Evolutionary conservation across 2,888 invertebrate genomes (phyloP).

Genomic region (Lomographa bimaculata): DNA sequence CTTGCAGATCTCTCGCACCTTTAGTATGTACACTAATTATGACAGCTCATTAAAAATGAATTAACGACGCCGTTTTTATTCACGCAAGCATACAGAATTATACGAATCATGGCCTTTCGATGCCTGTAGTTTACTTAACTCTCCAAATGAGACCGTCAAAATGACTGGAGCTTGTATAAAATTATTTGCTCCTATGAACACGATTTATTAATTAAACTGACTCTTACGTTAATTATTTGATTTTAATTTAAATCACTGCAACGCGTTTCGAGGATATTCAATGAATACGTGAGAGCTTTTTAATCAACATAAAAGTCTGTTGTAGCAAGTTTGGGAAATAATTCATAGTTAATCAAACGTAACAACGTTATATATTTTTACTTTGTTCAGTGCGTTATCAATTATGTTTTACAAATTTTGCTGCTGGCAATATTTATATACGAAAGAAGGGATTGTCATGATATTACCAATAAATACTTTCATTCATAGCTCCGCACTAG

Average conservation of each 20-base stretch:
- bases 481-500: too few species aligned
- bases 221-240: slow-evolving; percentile 37
- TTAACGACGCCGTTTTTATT: slow-evolving; percentile 38
- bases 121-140: slow-evolving; percentile 33
- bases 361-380: background rate
- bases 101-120: slow-evolving; percentile 17
- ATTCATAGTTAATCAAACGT: slow-evolving; percentile 16
- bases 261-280: slow-evolving; percentile 16
- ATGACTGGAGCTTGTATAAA: slow-evolving; percentile 33
- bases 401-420: too few species aligned
- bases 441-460: too few species aligned
- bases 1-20: slow-evolving; percentile 54
- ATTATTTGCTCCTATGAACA: slow-evolving; percentile 36
- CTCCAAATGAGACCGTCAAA: slow-evolving; percentile 28
- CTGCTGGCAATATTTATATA: too few species aligned
- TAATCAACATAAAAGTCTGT: slow-evolving; percentile 10
- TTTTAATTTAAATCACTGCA: slow-evolving; percentile 36
- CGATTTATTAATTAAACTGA: slow-evolving; percentile 43
- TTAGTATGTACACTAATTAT: slow-evolving; percentile 66
- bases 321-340: slow-evolving; percentile 5
- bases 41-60: slow-evolving; percentile 66
- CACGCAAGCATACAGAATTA: slow-evolving; percentile 8
- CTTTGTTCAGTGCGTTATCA: too few species aligned
- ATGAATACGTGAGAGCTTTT: slow-evolving; percentile 17
- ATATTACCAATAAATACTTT: too few species aligned